Percentiles rank a stretch among this genome's conserved stretches.
Evolutionary conservation across 1,140 invertebrate species (phyloP).

Genomic region (Cydia amplana): DNA sequence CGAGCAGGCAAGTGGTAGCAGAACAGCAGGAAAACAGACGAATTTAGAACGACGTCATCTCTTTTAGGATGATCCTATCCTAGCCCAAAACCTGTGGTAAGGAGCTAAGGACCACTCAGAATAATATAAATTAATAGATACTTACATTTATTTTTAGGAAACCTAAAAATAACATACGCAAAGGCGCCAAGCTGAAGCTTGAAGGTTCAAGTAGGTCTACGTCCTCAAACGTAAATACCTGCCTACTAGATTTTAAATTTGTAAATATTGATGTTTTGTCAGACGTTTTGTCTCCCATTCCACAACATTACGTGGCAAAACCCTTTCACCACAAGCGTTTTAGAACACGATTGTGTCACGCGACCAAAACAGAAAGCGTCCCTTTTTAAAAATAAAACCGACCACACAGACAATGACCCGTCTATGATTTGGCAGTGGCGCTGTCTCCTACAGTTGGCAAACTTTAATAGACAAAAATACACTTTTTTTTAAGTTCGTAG

Average conservation of each 20-base stretch:
- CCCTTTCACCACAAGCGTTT: neutral
- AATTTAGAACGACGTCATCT: too few species aligned
- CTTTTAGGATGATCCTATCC: too few species aligned
- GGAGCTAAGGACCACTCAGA: too few species aligned
- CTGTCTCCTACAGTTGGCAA: slow-evolving; percentile 9
- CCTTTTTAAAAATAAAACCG: neutral
- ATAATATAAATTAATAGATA: too few species aligned
- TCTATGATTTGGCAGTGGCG: slow-evolving; percentile 26
- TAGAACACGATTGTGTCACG: neutral
- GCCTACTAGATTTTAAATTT: neutral
- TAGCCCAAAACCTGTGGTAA: too few species aligned
- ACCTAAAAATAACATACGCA: neutral
- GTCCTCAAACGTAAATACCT: neutral
- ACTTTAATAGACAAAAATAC: slow-evolving; percentile 26
- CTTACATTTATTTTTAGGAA: too few species aligned
- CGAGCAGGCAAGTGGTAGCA: too few species aligned
- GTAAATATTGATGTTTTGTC: slow-evolving; percentile 5
- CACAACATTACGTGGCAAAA: slow-evolving; percentile 15
- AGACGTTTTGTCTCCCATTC: neutral
- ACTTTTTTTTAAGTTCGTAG: slow-evolving; percentile 19
- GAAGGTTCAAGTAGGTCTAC: too few species aligned
- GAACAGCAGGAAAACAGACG: too few species aligned
- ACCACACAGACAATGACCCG: slow-evolving; percentile 31
- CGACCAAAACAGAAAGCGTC: slow-evolving; percentile 11
- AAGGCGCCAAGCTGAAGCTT: neutral